Base-by-base conservation (phyloP, 1,140 invertebrate genomes). In the Anagrus nilaparvatae region DNA sequence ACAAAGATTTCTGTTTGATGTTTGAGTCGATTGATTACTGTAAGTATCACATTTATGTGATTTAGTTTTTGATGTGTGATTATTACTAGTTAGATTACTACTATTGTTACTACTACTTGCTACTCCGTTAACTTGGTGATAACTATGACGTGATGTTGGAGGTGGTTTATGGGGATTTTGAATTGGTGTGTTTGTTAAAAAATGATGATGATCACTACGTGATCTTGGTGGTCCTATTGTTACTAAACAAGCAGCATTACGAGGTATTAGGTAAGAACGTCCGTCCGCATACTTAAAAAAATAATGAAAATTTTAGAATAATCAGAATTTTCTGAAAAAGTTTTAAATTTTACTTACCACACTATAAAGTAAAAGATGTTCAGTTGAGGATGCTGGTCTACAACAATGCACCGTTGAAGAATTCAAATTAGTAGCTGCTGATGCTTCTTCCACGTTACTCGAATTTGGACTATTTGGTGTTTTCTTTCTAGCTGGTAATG, bases 401-500 rank as follows among this genome's bases (percentile, higher is more conserved):
- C 62, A 68, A 35, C 62, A 67, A 21, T 63, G 61, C 25, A 59
- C 46, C 10, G 53, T 56, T 7, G 63, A 55, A 5, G 60, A 54
- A 29, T 56, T 63, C 16, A 65, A 58, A 63, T 62, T 49, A 46
- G 65, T 47, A 54, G 67, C 74, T 9, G 71, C 70, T 47, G 75
- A 76, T 21, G 70, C 71, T 21, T 69, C 69, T 46, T 50, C 53
- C 16, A 53, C 53, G 34, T 56, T 54, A 37, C 41, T 51, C 17
- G 48, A 43, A 14, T 29, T 49, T n/a, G 33, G 38, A 13, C 41
- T 59, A 25, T 60, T 65, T 7, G 63, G 63, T 12, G 62, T 61
- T 62, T 86, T 82, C 56, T 87, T 87, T 33, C 84, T 72, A 2
- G 84, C 85, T 38, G 85, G 85, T 46, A 88, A 61, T 59, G 83